Evolutionary conservation across 92 coral and sea anemone species (phyloP).

Genomic region (Epizoanthus fatuus): DNA sequence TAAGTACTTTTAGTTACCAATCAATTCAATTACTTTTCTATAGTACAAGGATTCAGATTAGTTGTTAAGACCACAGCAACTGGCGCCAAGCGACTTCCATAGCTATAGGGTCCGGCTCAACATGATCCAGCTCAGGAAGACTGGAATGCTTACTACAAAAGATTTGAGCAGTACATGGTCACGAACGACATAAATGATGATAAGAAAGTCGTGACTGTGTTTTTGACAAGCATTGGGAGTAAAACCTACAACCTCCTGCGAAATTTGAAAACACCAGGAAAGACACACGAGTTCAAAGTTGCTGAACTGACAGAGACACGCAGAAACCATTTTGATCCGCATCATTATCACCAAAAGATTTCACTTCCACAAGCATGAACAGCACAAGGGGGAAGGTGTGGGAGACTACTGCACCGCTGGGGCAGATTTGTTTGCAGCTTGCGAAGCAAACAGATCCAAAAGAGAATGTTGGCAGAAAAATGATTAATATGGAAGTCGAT

Average conservation of each 20-base stretch:
- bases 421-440: slow-evolving; percentile 45
- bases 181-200: slow-evolving; percentile 35
- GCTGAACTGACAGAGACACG: background rate
- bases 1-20: no score
- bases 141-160: slow-evolving; percentile 38
- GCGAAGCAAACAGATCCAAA: slow-evolving; percentile 32
- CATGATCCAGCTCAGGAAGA: slow-evolving; percentile 19
- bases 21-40: no score
- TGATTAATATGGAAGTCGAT: slow-evolving; percentile 5
- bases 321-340: slow-evolving; percentile 4
- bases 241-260: slow-evolving; percentile 48
- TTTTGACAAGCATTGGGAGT: slow-evolving; percentile 41
- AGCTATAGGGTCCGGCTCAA: no score
- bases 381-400: background rate
- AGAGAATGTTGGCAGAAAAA: slow-evolving; percentile 7
- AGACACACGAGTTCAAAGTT: slow-evolving; percentile 13
- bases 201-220: slow-evolving; percentile 48
- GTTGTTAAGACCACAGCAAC: no score
- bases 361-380: no score
- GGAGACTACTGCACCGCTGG: slow-evolving; percentile 33
- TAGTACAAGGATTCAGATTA: no score
- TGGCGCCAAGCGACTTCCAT: no score
- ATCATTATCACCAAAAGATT: background rate
- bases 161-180: slow-evolving; percentile 42
- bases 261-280: slow-evolving; percentile 38